phyloP scores from a whole-genome alignment of 2,888 invertebrate species.

The Phortica magna region DNA sequence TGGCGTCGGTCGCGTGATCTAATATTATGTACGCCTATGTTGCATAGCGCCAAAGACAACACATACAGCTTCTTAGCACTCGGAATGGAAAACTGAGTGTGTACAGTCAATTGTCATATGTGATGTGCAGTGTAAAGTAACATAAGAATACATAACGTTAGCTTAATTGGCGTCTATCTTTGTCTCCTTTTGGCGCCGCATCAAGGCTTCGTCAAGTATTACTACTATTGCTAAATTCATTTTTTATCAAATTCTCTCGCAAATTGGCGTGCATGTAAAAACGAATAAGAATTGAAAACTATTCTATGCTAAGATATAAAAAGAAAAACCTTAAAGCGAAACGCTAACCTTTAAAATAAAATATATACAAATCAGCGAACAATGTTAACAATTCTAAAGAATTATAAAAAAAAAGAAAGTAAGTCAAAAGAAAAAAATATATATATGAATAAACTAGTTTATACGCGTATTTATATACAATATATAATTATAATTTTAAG shows the following conservation, averaged over 20 bases:
- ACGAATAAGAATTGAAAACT: slow-evolving; percentile 3
- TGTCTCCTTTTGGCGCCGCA: no score
- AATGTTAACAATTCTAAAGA: slow-evolving; percentile 70
- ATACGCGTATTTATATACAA: slow-evolving; percentile 50
- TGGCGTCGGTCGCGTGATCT: neutral
- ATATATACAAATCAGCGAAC: slow-evolving; percentile 63
- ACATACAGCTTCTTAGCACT: no score
- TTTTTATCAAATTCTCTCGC: slow-evolving; percentile 14
- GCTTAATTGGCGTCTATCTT: no score
- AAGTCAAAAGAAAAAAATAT: slow-evolving; percentile 52
- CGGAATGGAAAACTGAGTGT: no score
- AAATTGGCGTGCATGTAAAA: neutral
- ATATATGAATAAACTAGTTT: slow-evolving; percentile 57
- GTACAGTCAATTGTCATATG: no score
- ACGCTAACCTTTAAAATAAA: slow-evolving; percentile 33
- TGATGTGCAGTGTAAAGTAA: no score
- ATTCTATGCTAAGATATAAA: slow-evolving; percentile 24
- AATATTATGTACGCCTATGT: slow-evolving; percentile 47
- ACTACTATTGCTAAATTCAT: no score
- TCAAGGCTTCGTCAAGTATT: no score
- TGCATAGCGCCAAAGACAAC: slow-evolving; percentile 39
- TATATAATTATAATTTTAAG: slow-evolving; percentile 56
- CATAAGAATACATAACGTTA: no score
- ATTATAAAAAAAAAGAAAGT: slow-evolving; percentile 54
- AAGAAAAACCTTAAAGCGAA: slow-evolving; percentile 40